These are phyloP conservation scores for Atrina japonica DNA, from an alignment of 2,888 invertebrate genomes.

Conservation along the genomic window DNA sequence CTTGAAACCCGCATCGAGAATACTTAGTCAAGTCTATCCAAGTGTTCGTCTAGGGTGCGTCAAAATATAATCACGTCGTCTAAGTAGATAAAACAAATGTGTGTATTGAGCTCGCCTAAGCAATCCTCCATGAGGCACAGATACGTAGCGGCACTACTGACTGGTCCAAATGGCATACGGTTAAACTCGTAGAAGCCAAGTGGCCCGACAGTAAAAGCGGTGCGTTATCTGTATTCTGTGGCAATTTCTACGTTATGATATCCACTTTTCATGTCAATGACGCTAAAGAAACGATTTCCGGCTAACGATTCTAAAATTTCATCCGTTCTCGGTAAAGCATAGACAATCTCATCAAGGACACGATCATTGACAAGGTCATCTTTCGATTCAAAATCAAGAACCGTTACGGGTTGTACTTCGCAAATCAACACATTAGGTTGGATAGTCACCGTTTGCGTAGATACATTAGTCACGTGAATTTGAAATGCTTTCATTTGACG, in stretches of 20 bases:
- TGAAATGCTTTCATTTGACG: neutral
- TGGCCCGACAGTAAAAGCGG: slow-evolving; percentile 6
- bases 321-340: neutral
- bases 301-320: slow-evolving; percentile 8
- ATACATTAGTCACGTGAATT: slow-evolving; percentile 1
- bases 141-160: slow-evolving; percentile 46
- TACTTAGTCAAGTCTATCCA: slow-evolving; percentile 6
- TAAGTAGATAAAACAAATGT: slow-evolving; percentile 8
- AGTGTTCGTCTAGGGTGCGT: slow-evolving; percentile 15
- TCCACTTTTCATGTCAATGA: neutral
- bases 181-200: slow-evolving; percentile 1
- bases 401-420: slow-evolving; percentile 1
- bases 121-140: slow-evolving; percentile 40
- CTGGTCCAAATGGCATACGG: slow-evolving; percentile 58
- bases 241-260: slow-evolving; percentile 4
- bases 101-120: neutral
- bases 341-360: neutral
- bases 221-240: neutral
- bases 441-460: slow-evolving; percentile 2
- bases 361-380: neutral
- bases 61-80: slow-evolving; percentile 25
- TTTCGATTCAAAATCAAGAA: slow-evolving; percentile 1
- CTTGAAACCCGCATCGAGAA: slow-evolving; percentile 21
- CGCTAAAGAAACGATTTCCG: neutral
- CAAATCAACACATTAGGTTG: slow-evolving; percentile 5